Evolutionary conservation across 2,888 invertebrate species (phyloP), one percentile per base, ranked within the genome.

Genomic region (Aspidiotus destructor): DNA sequence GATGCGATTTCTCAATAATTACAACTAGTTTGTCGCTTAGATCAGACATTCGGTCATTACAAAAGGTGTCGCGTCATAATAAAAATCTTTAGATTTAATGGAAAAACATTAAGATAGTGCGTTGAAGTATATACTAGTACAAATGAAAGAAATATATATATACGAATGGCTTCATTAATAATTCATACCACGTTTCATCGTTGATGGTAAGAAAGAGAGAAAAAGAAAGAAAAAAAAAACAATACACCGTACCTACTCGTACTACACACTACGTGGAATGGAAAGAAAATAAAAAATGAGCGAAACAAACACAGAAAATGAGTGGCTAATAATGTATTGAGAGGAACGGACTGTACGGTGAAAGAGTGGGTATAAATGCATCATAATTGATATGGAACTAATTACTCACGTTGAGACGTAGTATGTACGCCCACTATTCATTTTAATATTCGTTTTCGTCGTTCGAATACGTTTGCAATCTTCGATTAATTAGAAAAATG

Each of bases 361-460:
- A 48, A 11, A 48, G 48, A 48, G 48, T n/a, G 48, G 48, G 48
- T 11, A 48, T 48, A n/a, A 42, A 65, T 58, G 44, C 41, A 41
- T 9, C 17, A n/a, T 65, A 65, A 65, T 65, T 65, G 58, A 65
- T 65, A 67, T 60, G 67, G 58, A 58, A 48, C 65, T 65, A 65
- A 67, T 67, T 67, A 57, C 67, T 58, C 17, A 60, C 60, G 67
- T 60, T 60, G 28, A 28, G 60, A 60, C 58, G 52, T 9, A 17
- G 48, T 28, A 67, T 67, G 13, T 60, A 67, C 67, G 67, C 67
- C 67, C 48, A 57, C 67, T 58, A 67, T 16, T 62, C 28, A 62
- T 48, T 62, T 62, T 62, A 53, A 63, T 63, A 54, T 63, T 40
- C 63, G 61, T 42, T 17, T 42, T 61, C 42, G 41, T 61, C 61